A percentile compares a stretch with the other conserved stretches of the same genome.
Conservation (phyloP, 2,113 vertebrate genomes). For the Oreotrochilus melanogaster region DNA sequence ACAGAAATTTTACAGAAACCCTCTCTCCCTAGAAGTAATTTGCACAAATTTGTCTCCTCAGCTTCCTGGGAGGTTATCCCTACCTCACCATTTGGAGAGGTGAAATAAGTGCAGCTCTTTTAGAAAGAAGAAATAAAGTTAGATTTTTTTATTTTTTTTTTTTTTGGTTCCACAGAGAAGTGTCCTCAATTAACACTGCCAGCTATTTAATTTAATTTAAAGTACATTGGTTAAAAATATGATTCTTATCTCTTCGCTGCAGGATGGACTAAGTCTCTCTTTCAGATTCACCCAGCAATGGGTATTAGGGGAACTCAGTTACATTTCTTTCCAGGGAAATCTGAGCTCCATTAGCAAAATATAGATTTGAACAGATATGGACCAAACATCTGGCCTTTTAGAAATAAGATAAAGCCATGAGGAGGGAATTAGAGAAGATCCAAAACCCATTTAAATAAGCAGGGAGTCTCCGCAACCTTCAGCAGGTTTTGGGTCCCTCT, state of each 20-base stretch:
- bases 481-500: not conserved
- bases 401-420: slow-evolving; percentile 59
- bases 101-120: not conserved
- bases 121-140: not conserved
- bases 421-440: slow-evolving; percentile 55
- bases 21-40: not conserved
- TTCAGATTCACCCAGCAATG: slow-evolving; percentile 49
- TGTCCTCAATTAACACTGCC: slow-evolving; percentile 55
- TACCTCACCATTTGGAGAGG: not conserved
- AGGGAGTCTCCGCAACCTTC: slow-evolving; percentile 40
- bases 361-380: slow-evolving; percentile 43
- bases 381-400: slow-evolving; percentile 36
- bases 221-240: slow-evolving; percentile 53
- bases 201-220: slow-evolving; percentile 61
- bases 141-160: not conserved
- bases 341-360: slow-evolving; percentile 50
- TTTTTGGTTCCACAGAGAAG: not conserved
- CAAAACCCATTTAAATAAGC: slow-evolving; percentile 41
- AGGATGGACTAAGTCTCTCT: slow-evolving; percentile 42
- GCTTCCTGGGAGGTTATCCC: not conserved
- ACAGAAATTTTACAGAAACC: not conserved
- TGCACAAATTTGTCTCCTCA: not conserved
- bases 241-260: not conserved
- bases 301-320: slow-evolving; percentile 32
- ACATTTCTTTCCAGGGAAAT: slow-evolving; percentile 51